Evolutionary conservation across 2,888 invertebrate species (phyloP).

Genomic region (Oscheius sp.): DNA sequence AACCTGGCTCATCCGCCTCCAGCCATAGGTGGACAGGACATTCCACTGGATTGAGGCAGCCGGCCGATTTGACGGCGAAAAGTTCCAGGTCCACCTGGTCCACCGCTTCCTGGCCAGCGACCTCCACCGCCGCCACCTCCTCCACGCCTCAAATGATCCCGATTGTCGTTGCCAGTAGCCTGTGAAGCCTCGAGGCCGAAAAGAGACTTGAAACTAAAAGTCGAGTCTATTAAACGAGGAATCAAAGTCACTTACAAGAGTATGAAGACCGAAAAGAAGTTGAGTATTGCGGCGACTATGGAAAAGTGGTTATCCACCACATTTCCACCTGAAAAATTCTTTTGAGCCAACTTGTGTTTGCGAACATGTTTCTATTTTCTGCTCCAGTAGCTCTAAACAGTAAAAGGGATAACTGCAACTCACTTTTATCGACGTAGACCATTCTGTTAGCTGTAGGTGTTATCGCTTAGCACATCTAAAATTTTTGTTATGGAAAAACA

Average conservation of each 20-base stretch:
- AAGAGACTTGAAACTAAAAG: slow-evolving; percentile 33
- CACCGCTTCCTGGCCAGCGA: slow-evolving; percentile 40
- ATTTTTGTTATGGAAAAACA: too few species aligned
- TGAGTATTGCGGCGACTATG: slow-evolving; percentile 13
- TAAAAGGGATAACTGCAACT: neutral
- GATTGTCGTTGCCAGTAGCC: slow-evolving; percentile 15
- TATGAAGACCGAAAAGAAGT: slow-evolving; percentile 34
- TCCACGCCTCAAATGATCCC: slow-evolving; percentile 36
- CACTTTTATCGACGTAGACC: slow-evolving; percentile 36
- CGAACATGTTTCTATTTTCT: too few species aligned
- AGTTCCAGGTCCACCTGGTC: slow-evolving; percentile 38
- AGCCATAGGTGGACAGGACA: slow-evolving; percentile 38
- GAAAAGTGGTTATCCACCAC: slow-evolving; percentile 29
- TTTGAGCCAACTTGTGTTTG: too few species aligned
- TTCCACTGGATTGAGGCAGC: slow-evolving; percentile 28
- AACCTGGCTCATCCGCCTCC: slow-evolving; percentile 40
- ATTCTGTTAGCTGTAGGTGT: slow-evolving; percentile 17
- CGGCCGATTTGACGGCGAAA: slow-evolving; percentile 37
- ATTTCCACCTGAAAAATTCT: slow-evolving; percentile 31
- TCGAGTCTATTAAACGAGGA: neutral
- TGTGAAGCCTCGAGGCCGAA: slow-evolving; percentile 19
- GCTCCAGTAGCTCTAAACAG: too few species aligned
- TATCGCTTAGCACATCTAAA: slow-evolving; percentile 16
- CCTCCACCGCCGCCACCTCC: slow-evolving; percentile 21
- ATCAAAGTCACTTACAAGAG: slow-evolving; percentile 27